These are phyloP conservation scores for Caenorhabditis inopinata DNA, from an alignment of 1,140 invertebrate genomes.

Conservation along the genomic window DNA sequence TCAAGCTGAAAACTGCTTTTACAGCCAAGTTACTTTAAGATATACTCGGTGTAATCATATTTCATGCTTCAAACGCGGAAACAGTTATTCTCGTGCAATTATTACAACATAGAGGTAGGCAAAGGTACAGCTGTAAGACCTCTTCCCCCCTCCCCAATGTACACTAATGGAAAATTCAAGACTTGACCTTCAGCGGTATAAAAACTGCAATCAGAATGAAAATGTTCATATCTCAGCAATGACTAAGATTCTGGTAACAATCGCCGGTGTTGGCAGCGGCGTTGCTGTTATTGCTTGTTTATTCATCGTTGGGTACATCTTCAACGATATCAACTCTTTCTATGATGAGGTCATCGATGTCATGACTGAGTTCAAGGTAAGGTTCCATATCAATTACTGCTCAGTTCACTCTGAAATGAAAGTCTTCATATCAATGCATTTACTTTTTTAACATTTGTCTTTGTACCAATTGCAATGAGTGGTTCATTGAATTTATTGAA, in stretches of 20 bases:
- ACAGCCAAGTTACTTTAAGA: background rate
- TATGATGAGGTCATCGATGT: constrained; percentile 51
- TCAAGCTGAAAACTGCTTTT: background rate
- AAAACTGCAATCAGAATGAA: background rate
- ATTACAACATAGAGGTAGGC: background rate
- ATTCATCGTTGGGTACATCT: constrained; percentile 47
- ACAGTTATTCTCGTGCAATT: background rate
- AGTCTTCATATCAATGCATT: too few species aligned
- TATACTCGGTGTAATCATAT: background rate
- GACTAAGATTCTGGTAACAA: constrained; percentile 43
- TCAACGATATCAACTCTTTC: constrained; percentile 53
- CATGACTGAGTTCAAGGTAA: constrained; percentile 53
- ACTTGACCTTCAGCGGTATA: too few species aligned
- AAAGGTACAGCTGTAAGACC: background rate
- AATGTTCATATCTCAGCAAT: background rate
- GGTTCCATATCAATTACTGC: too few species aligned
- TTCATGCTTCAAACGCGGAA: background rate
- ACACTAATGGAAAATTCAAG: background rate
- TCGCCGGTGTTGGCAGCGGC: constrained; percentile 38
- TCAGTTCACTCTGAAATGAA: too few species aligned
- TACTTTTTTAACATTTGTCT: too few species aligned
- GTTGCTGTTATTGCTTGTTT: constrained; percentile 48
- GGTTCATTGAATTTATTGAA: too few species aligned
- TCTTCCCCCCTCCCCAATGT: background rate
- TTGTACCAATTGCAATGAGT: too few species aligned